Evolutionary conservation across 2,113 vertebrate genomes (phyloP).

Genomic region (Aegypius monachus): DNA sequence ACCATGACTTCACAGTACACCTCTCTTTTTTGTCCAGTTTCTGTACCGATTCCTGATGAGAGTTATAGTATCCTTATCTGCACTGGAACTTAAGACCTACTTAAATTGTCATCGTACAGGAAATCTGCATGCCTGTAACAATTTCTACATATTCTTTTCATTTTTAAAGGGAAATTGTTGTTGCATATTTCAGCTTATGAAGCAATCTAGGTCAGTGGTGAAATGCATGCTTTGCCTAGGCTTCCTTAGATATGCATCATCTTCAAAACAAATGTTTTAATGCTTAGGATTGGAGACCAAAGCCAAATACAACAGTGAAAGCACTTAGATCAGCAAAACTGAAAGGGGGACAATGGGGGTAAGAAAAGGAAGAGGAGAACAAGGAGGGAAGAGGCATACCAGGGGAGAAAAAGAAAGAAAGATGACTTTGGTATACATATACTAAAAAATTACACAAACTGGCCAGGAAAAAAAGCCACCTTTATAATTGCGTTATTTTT

Average conservation of each 20-base stretch:
- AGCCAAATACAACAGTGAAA: not conserved
- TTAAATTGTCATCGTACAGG: not conserved
- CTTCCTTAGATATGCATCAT: not conserved
- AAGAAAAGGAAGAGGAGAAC: not conserved
- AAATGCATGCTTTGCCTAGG: not conserved
- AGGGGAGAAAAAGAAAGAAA: not conserved
- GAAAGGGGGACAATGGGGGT: not conserved
- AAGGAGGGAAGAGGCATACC: not conserved
- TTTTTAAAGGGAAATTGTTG: not conserved
- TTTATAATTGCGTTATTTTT: not conserved
- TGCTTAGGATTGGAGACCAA: not conserved
- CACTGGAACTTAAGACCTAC: not conserved
- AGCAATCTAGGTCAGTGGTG: not conserved
- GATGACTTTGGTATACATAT: not conserved
- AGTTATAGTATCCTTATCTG: not conserved
- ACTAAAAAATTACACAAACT: not conserved
- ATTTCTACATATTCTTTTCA: not conserved
- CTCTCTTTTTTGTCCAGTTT: not conserved
- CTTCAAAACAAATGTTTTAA: not conserved
- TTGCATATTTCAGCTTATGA: not conserved
- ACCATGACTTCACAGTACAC: not conserved
- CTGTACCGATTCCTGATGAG: not conserved
- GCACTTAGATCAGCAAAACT: not conserved
- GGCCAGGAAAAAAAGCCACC: not conserved
- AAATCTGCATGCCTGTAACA: not conserved